phyloP scores from a whole-genome alignment of 2,888 invertebrate genomes.

The Liodrosophila aerea region DNA sequence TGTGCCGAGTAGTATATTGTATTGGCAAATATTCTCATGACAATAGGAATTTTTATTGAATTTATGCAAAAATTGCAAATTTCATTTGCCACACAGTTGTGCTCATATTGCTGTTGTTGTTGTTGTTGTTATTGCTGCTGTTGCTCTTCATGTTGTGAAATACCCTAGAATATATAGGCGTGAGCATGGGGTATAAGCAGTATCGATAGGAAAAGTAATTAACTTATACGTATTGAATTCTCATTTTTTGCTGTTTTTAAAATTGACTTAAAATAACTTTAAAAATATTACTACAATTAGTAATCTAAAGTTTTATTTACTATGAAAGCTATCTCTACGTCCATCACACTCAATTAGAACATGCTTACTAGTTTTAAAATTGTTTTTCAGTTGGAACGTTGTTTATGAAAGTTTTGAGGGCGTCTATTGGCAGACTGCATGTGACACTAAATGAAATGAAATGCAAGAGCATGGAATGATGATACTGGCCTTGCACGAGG shows the following conservation, averaged over 20 bases:
- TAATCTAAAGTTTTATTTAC: too few species aligned
- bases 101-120: conserved; percentile 6
- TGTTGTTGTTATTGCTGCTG: conserved; percentile 9
- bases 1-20: conserved; percentile 44
- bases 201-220: too few species aligned
- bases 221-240: too few species aligned
- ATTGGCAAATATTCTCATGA: conserved; percentile 76
- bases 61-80: conserved; percentile 77
- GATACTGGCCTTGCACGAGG: too few species aligned
- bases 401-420: conserved; percentile 32
- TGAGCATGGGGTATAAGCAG: neutral
- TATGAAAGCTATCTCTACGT: neutral
- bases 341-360: too few species aligned
- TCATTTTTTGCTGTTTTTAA: too few species aligned
- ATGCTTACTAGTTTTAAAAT: neutral
- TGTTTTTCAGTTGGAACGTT: conserved; percentile 17
- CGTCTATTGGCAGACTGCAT: conserved; percentile 25
- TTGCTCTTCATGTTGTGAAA: conserved; percentile 10
- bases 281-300: too few species aligned
- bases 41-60: conserved; percentile 77
- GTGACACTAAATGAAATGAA: conserved; percentile 44
- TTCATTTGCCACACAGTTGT: conserved; percentile 61
- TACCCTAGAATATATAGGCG: neutral
- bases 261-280: too few species aligned
- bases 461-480: conserved; percentile 16